These are phyloP conservation scores for Serilophus lunatus DNA, from an alignment of 2,113 vertebrate species.

Conservation along the genomic window DNA sequence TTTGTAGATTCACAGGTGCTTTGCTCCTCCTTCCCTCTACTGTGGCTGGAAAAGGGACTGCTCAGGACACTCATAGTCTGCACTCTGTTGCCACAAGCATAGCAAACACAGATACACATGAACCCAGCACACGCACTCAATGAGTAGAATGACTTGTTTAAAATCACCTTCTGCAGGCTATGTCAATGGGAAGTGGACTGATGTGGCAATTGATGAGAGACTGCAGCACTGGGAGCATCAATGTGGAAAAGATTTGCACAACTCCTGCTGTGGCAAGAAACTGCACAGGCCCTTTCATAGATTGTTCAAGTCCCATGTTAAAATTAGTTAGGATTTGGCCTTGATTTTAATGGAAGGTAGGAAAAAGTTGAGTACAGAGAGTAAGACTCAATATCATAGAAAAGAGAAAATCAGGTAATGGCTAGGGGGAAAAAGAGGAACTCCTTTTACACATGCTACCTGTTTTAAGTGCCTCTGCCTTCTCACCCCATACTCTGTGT, in stretches of 20 bases:
- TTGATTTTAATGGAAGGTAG: background rate
- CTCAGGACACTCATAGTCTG: background rate
- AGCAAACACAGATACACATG: background rate
- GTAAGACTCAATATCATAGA: background rate
- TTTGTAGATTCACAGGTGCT: background rate
- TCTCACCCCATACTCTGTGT: background rate
- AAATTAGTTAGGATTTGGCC: background rate
- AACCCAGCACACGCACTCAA: background rate
- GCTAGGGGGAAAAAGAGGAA: fast-evolving
- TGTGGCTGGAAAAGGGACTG: background rate
- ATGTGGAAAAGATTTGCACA: background rate
- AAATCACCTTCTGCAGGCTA: background rate
- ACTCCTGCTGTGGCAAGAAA: conserved; percentile 16
- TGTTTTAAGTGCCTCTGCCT: background rate
- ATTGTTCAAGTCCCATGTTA: background rate
- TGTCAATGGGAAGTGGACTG: background rate
- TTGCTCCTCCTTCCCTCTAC: background rate
- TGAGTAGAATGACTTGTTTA: background rate
- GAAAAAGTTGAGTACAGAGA: background rate
- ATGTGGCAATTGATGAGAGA: background rate
- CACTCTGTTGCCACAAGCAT: background rate
- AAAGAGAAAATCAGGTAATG: background rate
- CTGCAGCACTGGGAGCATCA: background rate
- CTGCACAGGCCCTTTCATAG: background rate
- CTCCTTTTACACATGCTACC: background rate